A percentile compares a stretch with the other conserved stretches of the same genome.
These are phyloP conservation scores for Rhea americana DNA, from an alignment of 2,113 vertebrate species.

Conservation along the genomic window DNA sequence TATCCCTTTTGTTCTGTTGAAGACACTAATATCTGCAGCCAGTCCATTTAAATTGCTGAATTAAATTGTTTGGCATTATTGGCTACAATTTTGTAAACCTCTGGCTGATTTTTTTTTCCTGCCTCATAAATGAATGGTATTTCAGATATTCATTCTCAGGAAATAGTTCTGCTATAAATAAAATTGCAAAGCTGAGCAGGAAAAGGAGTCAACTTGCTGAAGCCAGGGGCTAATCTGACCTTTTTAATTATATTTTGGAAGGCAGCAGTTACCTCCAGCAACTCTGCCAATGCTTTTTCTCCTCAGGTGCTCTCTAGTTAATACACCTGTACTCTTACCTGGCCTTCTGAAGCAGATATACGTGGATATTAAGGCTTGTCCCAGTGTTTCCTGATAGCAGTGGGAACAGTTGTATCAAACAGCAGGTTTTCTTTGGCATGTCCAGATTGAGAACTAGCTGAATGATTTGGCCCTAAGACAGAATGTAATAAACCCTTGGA, in stretches of 20 bases:
- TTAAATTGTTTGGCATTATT: slow-evolving; percentile 19
- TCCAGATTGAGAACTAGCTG: background rate
- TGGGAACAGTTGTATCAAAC: background rate
- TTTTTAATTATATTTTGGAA: slow-evolving; percentile 23
- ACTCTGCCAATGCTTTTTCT: background rate
- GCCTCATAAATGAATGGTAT: slow-evolving; percentile 65
- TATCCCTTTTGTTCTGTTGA: background rate
- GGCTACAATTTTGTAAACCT: slow-evolving; percentile 33
- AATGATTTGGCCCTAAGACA: slow-evolving; percentile 20
- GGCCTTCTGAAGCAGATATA: background rate
- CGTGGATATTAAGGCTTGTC: background rate
- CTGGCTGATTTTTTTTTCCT: slow-evolving; percentile 8
- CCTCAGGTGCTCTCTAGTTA: background rate
- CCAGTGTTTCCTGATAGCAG: background rate
- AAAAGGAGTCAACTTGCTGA: slow-evolving; percentile 18
- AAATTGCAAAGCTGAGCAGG: slow-evolving; percentile 59
- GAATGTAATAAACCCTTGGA: background rate
- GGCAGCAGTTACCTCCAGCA: background rate
- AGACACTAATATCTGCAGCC: slow-evolving; percentile 21
- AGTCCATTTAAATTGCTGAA: slow-evolving; percentile 21
- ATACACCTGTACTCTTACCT: background rate
- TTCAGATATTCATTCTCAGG: slow-evolving; percentile 69
- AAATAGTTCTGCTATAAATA: slow-evolving; percentile 73
- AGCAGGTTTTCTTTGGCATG: background rate
- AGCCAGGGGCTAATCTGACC: background rate